Percentiles rank a stretch among this genome's conserved stretches.
Evolutionary conservation across 2,888 invertebrate genomes (phyloP).

Genomic region (Atethmia centrago): DNA sequence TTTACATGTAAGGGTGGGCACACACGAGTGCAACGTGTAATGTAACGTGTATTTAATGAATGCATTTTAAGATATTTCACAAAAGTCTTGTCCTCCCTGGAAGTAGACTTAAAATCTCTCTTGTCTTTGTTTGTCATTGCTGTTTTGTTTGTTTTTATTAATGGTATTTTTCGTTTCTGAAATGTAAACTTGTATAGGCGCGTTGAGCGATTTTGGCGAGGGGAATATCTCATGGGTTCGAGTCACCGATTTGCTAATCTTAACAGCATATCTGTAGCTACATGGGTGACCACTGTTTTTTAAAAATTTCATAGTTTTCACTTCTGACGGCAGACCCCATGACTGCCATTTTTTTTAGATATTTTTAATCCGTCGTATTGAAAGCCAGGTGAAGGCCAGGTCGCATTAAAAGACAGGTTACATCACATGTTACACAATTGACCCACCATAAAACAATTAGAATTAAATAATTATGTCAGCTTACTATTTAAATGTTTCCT

Average conservation of each 20-base stretch:
- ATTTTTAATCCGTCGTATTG: no score
- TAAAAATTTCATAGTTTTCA: background rate
- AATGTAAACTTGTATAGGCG: background rate
- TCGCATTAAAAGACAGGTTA: constrained; percentile 8
- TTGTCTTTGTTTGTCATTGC: no score
- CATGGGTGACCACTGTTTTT: background rate
- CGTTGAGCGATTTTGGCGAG: background rate
- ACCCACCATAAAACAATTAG: constrained; percentile 48
- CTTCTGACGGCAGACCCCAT: background rate
- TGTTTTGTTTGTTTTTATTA: background rate
- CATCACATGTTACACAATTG: constrained; percentile 18
- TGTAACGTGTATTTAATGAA: background rate
- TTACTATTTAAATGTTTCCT: constrained; percentile 47
- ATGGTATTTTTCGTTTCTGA: background rate
- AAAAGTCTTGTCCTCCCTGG: background rate
- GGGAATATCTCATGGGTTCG: background rate
- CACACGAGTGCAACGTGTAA: constrained; percentile 14
- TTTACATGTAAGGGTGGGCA: constrained; percentile 50
- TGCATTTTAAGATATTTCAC: background rate
- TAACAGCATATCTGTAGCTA: background rate
- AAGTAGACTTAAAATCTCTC: background rate
- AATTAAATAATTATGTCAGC: constrained; percentile 53
- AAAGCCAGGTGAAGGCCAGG: no score
- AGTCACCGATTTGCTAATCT: background rate
- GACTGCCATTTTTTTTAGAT: background rate